These are phyloP conservation scores for Ptilonorhynchus violaceus DNA, from an alignment of 2,113 vertebrate species.

Conservation along the genomic window DNA sequence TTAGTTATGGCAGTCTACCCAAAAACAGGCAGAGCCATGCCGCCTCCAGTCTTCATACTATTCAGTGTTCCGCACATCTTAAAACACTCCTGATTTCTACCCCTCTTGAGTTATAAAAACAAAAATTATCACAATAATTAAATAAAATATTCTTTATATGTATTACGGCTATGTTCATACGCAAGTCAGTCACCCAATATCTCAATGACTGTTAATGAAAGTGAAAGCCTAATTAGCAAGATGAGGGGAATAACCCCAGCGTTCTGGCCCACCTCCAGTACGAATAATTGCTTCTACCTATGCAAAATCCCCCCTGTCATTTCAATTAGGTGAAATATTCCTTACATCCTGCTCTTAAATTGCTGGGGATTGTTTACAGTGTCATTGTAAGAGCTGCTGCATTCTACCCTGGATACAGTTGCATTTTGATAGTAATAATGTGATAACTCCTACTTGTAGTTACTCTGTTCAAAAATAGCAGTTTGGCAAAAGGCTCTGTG, in stretches of 20 bases:
- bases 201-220: conserved; percentile 54
- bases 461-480: not conserved
- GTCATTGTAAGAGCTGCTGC: not conserved
- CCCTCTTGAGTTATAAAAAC: not conserved
- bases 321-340: conserved; percentile 52
- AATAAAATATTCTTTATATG: not conserved
- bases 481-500: not conserved
- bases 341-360: conserved; percentile 35
- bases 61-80: not conserved
- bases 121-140: not conserved
- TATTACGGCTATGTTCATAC: not conserved
- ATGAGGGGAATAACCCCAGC: conserved; percentile 46
- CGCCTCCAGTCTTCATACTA: not conserved
- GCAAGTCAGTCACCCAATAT: not conserved
- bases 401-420: not conserved
- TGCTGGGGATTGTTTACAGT: not conserved
- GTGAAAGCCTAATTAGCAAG: conserved; percentile 64
- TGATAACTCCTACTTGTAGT: not conserved
- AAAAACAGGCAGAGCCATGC: not conserved
- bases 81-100: not conserved
- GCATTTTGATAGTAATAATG: not conserved
- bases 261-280: conserved; percentile 30
- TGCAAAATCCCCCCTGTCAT: conserved; percentile 45
- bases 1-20: not conserved
- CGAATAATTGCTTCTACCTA: conserved; percentile 55